A percentile compares a stretch with the other conserved stretches of the same genome.
Evolutionary conservation across 2,797 vertebrate species (phyloP).

Genomic region (Nothura maculosa): DNA sequence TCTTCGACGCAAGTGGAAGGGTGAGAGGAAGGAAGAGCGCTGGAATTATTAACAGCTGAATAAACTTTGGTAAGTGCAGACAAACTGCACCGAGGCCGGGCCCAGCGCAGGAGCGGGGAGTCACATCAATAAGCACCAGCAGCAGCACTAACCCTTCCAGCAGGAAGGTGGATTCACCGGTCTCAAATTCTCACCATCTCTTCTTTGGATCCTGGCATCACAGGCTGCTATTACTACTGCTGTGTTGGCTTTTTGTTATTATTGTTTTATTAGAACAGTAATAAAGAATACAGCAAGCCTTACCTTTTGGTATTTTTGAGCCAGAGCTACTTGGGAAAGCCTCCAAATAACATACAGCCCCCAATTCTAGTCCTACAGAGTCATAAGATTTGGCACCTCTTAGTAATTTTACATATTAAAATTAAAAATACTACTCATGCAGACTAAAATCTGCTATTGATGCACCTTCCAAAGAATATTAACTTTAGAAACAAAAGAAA

Average conservation of each 20-base stretch:
- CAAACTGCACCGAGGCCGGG: not conserved
- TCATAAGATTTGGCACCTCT: not conserved
- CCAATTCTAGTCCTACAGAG: not conserved
- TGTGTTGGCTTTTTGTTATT: not conserved
- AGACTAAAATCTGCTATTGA: not conserved
- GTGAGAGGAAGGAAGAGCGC: not conserved
- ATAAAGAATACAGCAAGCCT: not conserved
- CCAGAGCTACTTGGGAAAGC: not conserved
- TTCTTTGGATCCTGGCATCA: not conserved
- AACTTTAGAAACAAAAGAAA: not conserved
- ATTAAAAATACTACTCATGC: not conserved
- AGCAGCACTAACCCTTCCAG: slow-evolving; percentile 16
- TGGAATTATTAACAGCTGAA: slow-evolving; percentile 52
- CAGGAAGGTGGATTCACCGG: not conserved
- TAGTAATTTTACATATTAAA: not conserved
- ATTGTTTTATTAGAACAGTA: not conserved
- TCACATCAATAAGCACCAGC: slow-evolving; percentile 9
- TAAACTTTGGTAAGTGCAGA: slow-evolving; percentile 27
- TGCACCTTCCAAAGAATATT: not conserved
- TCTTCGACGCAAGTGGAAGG: slow-evolving; percentile 17
- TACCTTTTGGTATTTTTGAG: not conserved
- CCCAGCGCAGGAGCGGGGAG: not conserved
- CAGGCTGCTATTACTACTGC: not conserved
- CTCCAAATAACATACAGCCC: not conserved
- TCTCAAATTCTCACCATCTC: not conserved